Percentiles rank a stretch among this genome's conserved stretches.
These are phyloP conservation scores for Plectus sambesii DNA, from an alignment of 1,140 invertebrate species.

Conservation along the genomic window DNA sequence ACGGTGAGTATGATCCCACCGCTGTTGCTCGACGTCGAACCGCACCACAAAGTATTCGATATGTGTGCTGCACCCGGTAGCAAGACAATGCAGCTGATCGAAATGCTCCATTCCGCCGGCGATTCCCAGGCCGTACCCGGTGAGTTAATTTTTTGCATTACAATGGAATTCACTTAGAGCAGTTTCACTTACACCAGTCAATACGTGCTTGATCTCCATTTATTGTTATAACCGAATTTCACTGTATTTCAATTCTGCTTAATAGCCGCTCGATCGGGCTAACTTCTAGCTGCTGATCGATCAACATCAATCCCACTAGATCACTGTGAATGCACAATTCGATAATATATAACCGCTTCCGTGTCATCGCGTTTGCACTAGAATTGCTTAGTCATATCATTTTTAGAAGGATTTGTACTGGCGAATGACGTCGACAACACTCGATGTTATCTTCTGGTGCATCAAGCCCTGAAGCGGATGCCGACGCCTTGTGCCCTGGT, in stretches of 20 bases:
- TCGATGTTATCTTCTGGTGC: slow-evolving; percentile 93
- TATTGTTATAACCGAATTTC: no score
- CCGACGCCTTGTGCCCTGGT: slow-evolving; percentile 86
- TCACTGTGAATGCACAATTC: no score
- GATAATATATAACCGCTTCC: no score
- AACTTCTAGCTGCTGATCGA: no score
- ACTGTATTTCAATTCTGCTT: no score
- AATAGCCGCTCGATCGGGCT: no score
- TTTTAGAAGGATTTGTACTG: slow-evolving; percentile 70
- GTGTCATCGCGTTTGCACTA: no score
- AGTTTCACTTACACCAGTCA: slow-evolving; percentile 1
- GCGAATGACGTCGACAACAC: slow-evolving; percentile 97
- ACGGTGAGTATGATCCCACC: slow-evolving; percentile 98
- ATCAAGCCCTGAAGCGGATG: slow-evolving; percentile 85
- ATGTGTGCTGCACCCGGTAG: slow-evolving; percentile 98
- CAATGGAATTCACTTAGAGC: no score
- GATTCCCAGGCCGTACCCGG: slow-evolving; percentile 56
- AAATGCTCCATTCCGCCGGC: slow-evolving; percentile 72
- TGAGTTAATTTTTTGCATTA: slow-evolving; percentile 44
- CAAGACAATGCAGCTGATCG: slow-evolving; percentile 94
- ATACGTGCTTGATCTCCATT: slow-evolving; percentile 2
- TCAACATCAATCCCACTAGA: no score
- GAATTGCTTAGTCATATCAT: slow-evolving; percentile 1
- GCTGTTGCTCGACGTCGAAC: slow-evolving; percentile 72
- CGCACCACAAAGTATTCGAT: slow-evolving; percentile 66